Evolutionary conservation across 2,888 invertebrate genomes (phyloP), one percentile per base, ranked within the genome.

Genomic region (Choristoneura rosaceana): DNA sequence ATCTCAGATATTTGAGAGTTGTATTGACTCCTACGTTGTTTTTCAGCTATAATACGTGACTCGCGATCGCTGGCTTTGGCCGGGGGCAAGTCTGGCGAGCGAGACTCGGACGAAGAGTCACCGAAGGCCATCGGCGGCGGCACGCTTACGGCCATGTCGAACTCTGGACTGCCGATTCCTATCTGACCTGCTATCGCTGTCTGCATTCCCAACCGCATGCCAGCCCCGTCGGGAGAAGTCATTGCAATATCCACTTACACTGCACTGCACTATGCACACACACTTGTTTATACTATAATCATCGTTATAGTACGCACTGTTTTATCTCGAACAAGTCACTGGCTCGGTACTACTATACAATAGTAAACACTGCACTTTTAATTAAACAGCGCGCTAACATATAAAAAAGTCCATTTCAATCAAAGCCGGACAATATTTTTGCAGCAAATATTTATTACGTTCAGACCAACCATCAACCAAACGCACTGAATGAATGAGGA

Each of bases 41-140:
- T 99, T 88, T 99, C 99, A 10, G 98, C 98, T 84, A 96, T 95
- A 85, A 98, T 98, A 75, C 99, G 95, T 80, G 97, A 96, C 84
- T 97, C 96, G 73, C 98, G 96, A 84, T 96, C 97, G 81, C 96
- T 96, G 78, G 97, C 97, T 81, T 90, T 92, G 3, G 84, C 85
- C 52, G 87, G 79, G 15, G 88, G 85, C 78, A 89, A 79, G 75
- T 91, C 91, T 70, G 92, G 93, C n/a, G 93, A 92, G 68, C 82
- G 91, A 7, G 93, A 89, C 73, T 93, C 92, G 1, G 90, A 91
- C 12, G 92, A 92, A n/a, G 92, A 92, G 76, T 92, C 93, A n/a
- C 91, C 88, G 76, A 85, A 91, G 43, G 80, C 77, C 58, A 77
- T 77, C 66, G 80, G 78, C 69, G 84, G 79, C 69, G 89, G 86